These are phyloP conservation scores for Athrips mouffetella DNA, from an alignment of 2,888 invertebrate species.

Conservation along the genomic window DNA sequence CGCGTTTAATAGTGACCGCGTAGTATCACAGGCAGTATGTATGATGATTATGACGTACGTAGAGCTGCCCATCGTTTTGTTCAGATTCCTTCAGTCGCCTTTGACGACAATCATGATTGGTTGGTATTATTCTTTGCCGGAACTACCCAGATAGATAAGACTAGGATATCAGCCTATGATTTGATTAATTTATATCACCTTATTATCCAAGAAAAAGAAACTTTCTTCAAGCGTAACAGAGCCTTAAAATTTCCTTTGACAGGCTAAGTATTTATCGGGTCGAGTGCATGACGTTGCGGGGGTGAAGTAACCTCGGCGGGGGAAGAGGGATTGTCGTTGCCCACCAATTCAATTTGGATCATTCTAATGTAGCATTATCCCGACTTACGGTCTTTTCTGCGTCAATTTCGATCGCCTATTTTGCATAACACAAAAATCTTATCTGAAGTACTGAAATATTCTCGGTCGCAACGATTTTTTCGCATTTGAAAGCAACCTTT, in stretches of 20 bases:
- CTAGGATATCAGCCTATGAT: no score
- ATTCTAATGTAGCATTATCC: conserved; percentile 71
- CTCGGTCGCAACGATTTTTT: conserved; percentile 39
- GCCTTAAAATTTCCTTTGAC: conserved; percentile 59
- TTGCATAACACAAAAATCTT: conserved; percentile 75
- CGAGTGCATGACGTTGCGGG: conserved; percentile 30
- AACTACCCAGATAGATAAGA: no score
- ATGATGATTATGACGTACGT: no score
- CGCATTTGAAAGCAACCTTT: conserved; percentile 31
- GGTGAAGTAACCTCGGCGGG: conserved; percentile 24
- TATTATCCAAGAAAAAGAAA: no score
- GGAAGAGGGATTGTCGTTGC: conserved; percentile 35
- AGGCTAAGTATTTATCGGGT: conserved; percentile 48
- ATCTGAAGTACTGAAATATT: conserved; percentile 69
- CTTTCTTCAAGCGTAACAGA: conserved; percentile 53
- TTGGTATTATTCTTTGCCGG: no score
- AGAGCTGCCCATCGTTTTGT: no score
- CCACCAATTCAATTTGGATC: conserved; percentile 72
- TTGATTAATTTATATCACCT: no score
- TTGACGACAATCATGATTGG: no score
- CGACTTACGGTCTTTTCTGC: conserved; percentile 58
- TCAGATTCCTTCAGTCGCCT: no score
- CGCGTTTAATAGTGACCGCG: no score
- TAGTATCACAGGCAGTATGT: no score
- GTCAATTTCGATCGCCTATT: conserved; percentile 67